Evolutionary conservation across 2,888 invertebrate genomes (phyloP).

Genomic region (Caenorhabditis auriculariae): DNA sequence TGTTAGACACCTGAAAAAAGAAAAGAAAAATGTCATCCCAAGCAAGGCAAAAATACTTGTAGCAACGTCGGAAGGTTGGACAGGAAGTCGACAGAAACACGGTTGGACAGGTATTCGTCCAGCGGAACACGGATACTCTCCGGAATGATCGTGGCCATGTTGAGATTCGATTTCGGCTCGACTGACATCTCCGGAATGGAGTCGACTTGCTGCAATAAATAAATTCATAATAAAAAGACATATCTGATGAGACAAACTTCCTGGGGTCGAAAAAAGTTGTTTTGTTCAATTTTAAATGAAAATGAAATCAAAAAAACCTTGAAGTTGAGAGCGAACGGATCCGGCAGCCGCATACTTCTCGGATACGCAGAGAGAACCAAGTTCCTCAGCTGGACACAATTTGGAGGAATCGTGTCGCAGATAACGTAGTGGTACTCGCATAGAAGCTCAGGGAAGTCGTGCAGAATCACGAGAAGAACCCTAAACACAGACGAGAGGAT

Average conservation of each 20-base stretch:
- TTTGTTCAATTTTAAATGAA: too few relatives aligned
- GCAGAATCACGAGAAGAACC: constrained; percentile 88
- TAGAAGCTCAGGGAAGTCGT: constrained; percentile 98
- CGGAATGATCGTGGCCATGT: constrained; percentile 54
- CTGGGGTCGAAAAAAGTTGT: too few relatives aligned
- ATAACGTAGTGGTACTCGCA: constrained; percentile 99
- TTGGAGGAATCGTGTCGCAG: constrained; percentile 97
- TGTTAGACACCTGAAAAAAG: constrained; percentile 1
- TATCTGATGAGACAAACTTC: too few relatives aligned
- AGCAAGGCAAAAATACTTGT: constrained; percentile 64
- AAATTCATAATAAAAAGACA: constrained; percentile 14
- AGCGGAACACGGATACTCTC: constrained; percentile 72
- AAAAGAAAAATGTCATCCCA: constrained; percentile 63
- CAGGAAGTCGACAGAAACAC: constrained; percentile 67
- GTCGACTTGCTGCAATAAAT: constrained; percentile 53
- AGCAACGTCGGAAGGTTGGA: constrained; percentile 65
- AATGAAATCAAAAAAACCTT: constrained; percentile 68
- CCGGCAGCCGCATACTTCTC: constrained; percentile 93
- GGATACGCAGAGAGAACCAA: constrained; percentile 96
- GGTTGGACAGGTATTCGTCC: constrained; percentile 87
- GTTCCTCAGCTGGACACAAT: constrained; percentile 97
- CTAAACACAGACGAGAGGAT: constrained; percentile 66
- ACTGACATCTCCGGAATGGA: constrained; percentile 59
- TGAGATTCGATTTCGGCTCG: constrained; percentile 58
- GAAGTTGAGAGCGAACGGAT: constrained; percentile 95